A percentile compares a stretch with the other conserved stretches of the same genome.
Evolutionary conservation across 2,888 invertebrate genomes (phyloP).

Genomic region (Sarcophaga rosellei): DNA sequence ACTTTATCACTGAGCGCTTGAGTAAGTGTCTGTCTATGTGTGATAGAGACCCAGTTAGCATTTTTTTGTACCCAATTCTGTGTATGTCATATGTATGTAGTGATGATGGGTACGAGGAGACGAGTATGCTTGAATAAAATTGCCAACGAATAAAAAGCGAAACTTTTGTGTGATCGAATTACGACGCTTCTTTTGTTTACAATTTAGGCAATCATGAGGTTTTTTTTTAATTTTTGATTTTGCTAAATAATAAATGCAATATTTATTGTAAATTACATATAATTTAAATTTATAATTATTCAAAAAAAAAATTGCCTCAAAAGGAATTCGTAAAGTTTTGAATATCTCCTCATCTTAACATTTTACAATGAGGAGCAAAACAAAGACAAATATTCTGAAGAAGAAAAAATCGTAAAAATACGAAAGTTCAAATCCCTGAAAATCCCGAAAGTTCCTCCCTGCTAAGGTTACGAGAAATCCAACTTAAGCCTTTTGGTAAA

Average conservation of each 20-base stretch:
- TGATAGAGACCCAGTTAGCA: constrained; percentile 1
- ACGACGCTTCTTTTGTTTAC: constrained; percentile 7
- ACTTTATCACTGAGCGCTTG: background rate
- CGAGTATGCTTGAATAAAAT: background rate
- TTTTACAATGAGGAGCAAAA: too few species aligned
- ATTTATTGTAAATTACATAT: background rate
- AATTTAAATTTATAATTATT: background rate
- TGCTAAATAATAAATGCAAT: constrained; percentile 29
- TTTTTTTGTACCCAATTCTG: constrained; percentile 13
- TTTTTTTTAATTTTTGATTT: constrained; percentile 27
- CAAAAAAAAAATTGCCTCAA: too few species aligned
- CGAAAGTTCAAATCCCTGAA: too few species aligned
- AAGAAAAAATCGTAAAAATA: too few species aligned
- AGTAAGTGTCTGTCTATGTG: background rate
- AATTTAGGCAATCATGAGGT: constrained; percentile 7
- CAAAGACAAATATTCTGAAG: too few species aligned
- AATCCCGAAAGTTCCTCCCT: too few species aligned
- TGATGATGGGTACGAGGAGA: too few species aligned
- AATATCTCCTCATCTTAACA: too few species aligned
- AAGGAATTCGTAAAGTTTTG: too few species aligned
- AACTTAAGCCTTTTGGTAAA: too few species aligned
- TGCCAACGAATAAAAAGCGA: constrained; percentile 29
- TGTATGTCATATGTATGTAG: constrained; percentile 8
- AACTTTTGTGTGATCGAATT: constrained; percentile 34
- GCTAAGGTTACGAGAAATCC: too few species aligned